phyloP scores from a whole-genome alignment of 2,113 vertebrate species.

The Jaculus jaculus region DNA sequence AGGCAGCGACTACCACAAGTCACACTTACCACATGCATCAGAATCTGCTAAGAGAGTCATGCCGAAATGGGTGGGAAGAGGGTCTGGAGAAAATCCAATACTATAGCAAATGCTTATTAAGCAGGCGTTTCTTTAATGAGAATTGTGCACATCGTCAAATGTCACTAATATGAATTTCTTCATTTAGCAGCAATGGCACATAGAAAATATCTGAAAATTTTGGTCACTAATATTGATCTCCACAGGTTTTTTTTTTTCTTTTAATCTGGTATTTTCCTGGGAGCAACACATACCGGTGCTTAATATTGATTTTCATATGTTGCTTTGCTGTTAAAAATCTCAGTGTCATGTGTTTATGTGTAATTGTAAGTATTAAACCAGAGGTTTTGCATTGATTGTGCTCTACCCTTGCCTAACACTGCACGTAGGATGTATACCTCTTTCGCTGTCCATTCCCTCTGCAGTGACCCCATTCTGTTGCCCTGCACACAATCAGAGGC shows the following conservation, averaged over 20 bases:
- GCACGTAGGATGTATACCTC: conserved; percentile 42
- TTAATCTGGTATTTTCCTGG: conserved; percentile 62
- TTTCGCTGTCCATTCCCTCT: conserved; percentile 1
- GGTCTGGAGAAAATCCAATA: background rate
- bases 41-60: background rate
- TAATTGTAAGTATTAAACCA: conserved; percentile 57
- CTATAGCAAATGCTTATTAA: background rate
- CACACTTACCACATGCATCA: background rate
- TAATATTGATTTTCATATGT: conserved; percentile 74
- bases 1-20: background rate
- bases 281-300: conserved; percentile 12
- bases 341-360: conserved; percentile 45
- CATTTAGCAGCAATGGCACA: conserved; percentile 18
- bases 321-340: conserved; percentile 53
- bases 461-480: background rate
- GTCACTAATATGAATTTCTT: conserved; percentile 25
- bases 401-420: background rate
- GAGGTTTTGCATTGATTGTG: conserved; percentile 33
- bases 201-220: conserved; percentile 44
- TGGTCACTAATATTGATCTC: conserved; percentile 38
- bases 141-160: background rate
- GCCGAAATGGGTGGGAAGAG: background rate
- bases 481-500: conserved; percentile 19
- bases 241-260: background rate
- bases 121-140: conserved; percentile 1